Evolutionary conservation across 2,888 invertebrate genomes (phyloP).

Genomic region (Lasioglossum vierecki): DNA sequence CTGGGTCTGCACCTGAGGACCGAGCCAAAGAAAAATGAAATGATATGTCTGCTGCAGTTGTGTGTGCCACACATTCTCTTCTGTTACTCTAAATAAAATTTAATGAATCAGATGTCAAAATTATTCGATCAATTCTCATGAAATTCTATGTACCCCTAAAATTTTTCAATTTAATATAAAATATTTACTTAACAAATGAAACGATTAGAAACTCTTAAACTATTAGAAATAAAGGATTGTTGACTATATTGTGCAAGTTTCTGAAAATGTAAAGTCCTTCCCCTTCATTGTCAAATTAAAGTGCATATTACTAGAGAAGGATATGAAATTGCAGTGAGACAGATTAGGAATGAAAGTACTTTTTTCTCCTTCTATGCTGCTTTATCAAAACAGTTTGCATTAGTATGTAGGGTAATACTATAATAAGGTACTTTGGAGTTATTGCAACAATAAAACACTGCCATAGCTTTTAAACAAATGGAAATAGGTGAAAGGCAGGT

Average conservation of each 20-base stretch:
- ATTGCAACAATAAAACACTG: background rate
- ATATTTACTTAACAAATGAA: background rate
- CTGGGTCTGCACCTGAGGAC: background rate
- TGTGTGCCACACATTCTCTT: background rate
- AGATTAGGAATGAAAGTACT: background rate
- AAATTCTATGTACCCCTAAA: background rate
- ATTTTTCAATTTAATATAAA: background rate
- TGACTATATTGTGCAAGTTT: background rate
- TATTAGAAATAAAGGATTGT: too few relatives aligned
- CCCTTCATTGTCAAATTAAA: background rate
- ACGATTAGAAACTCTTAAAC: too few relatives aligned
- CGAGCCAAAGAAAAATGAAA: slow-evolving; percentile 22
- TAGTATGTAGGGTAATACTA: background rate
- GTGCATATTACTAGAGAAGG: background rate
- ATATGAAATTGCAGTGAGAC: background rate
- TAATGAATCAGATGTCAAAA: background rate
- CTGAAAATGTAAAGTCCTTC: background rate
- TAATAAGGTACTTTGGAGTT: background rate
- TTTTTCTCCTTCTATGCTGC: background rate
- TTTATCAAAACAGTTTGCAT: background rate
- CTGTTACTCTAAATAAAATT: background rate
- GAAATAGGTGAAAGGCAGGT: background rate
- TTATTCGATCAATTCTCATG: background rate
- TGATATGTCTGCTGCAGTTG: background rate
- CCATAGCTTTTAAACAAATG: background rate